Base-by-base conservation (phyloP, 2,888 invertebrate genomes). In the Eupeodes latifasciatus region DNA sequence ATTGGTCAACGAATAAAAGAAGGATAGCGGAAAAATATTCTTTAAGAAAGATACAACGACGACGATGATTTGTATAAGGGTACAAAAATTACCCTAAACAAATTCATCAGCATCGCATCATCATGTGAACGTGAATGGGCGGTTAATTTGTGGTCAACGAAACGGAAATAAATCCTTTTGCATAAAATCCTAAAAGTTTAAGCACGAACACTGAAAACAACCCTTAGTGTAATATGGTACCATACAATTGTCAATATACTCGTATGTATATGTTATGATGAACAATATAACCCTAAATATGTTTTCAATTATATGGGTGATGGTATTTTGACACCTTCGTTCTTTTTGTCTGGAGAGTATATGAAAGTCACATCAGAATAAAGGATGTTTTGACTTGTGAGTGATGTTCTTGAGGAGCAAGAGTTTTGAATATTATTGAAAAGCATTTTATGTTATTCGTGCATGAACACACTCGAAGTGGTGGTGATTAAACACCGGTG, bases 101-200 rank as follows among this genome's bases (percentile, higher is more conserved):
- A 85, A 16, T 16, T 10, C 47, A 47, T 11, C 11, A 27, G 12
- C 62, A 74, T 55, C 19, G 27, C 27, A 71, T 40, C 40, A 40
- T 40, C 40, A 40, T 40, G 75, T 69, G 83, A 66, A 88, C 85
- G 88, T 88, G 88, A 81, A 85, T 64, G 85, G 88, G 88, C 81
- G 88, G 85, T 53, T 88, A 88, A 88, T 88, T 81, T 88, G 85
- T 61, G 88, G 88, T 88, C 88, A 88, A 75, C 88, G 85, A 85
- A 85, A 81, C 88, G 88, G 88, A 88, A 88, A 44, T 81, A 81
- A 88, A 88, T 88, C 85, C 81, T 84, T 88, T 88, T 85, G 88
- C 88, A 88, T 88, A 85, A 81, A 71, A 49, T 78, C 67, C 51
- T 14, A 81, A 80, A 83, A 81, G 72, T 78, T 88, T 66, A 78